These are phyloP conservation scores for Felis chaus DNA, from an alignment of 2,113 vertebrate genomes.

Conservation along the genomic window DNA sequence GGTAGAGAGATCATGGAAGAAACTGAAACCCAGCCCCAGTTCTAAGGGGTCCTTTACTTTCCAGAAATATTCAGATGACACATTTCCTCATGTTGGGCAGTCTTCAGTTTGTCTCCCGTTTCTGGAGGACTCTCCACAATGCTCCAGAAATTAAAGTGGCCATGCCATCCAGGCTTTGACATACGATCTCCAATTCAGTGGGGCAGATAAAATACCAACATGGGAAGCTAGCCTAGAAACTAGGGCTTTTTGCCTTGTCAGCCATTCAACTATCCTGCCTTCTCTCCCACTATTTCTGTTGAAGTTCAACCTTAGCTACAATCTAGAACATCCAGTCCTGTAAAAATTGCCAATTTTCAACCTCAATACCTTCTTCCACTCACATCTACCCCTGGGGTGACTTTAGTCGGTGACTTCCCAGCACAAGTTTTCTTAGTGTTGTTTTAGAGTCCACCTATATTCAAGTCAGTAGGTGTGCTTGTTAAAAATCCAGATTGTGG, in stretches of 20 bases:
- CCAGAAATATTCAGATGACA: neutral
- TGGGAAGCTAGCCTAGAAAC: neutral
- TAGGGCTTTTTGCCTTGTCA: neutral
- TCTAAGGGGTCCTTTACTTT: neutral
- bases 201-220: neutral
- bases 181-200: neutral
- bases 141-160: neutral
- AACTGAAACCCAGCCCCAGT: neutral
- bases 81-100: neutral
- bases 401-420: neutral
- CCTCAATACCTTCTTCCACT: neutral
- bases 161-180: neutral
- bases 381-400: neutral
- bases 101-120: neutral
- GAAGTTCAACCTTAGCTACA: neutral
- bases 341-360: neutral
- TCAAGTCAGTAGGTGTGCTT: neutral
- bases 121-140: neutral
- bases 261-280: neutral
- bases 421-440: neutral
- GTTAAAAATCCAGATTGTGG: neutral
- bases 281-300: neutral
- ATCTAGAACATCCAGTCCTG: neutral
- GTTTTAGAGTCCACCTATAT: neutral
- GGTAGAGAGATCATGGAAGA: neutral